phyloP scores from a whole-genome alignment of 2,797 vertebrate genomes.

The Malacoraja senta region DNA sequence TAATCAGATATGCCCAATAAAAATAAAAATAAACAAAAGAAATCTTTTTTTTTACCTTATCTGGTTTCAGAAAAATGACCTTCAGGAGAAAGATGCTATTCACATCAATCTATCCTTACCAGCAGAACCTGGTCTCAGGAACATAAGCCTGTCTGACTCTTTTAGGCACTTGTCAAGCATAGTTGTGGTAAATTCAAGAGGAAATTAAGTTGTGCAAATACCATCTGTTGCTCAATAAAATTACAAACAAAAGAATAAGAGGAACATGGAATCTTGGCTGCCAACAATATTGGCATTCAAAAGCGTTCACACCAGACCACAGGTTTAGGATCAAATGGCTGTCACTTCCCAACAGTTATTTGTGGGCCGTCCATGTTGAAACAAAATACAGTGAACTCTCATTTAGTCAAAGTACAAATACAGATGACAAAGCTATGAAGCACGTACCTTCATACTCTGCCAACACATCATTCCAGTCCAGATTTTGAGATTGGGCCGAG shows the following conservation, averaged over 20 bases:
- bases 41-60: background rate
- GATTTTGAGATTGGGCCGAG: conserved; percentile 48
- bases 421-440: background rate
- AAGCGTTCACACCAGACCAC: background rate
- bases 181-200: background rate
- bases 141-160: background rate
- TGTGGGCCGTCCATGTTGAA: background rate
- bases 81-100: background rate
- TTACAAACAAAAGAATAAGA: background rate
- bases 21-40: background rate
- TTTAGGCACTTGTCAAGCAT: background rate
- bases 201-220: background rate
- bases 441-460: conserved; percentile 90
- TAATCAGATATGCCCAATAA: background rate
- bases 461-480: conserved; percentile 92
- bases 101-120: background rate
- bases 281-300: background rate
- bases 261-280: too few relatives aligned
- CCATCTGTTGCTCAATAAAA: background rate
- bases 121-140: background rate
- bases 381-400: background rate
- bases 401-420: background rate
- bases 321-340: background rate
- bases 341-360: background rate
- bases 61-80: background rate